Conservation (phyloP, 2,888 invertebrate genomes). For the Drosophila subsilvestris region DNA sequence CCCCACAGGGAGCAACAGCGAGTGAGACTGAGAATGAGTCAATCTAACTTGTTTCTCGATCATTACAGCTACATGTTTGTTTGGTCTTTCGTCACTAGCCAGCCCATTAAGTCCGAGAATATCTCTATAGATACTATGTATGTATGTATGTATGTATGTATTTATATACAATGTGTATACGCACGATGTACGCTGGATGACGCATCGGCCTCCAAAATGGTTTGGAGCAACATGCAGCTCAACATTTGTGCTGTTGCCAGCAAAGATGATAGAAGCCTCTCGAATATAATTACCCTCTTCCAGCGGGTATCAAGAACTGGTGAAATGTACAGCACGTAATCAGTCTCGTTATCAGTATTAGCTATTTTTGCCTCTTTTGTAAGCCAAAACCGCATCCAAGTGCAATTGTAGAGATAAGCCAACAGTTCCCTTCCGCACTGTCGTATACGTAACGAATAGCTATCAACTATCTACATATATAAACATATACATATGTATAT, state of each 20-base stretch:
- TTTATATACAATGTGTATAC: background rate
- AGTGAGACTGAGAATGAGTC: constrained; percentile 16
- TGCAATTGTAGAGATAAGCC: constrained; percentile 37
- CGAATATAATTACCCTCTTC: constrained; percentile 9
- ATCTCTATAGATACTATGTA: background rate
- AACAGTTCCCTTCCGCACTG: constrained; percentile 9
- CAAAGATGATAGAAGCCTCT: constrained; percentile 29
- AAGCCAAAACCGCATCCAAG: constrained; percentile 38
- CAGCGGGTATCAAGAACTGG: constrained; percentile 25
- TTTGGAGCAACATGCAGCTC: constrained; percentile 26
- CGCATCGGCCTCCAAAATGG: constrained; percentile 19
- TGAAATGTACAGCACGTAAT: constrained; percentile 42
- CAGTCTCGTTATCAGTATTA: constrained; percentile 49
- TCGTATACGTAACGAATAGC: constrained; percentile 31
- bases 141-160: background rate
- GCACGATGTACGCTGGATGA: constrained; percentile 8
- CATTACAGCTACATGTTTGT: constrained; percentile 26
- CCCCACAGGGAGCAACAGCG: constrained; percentile 2
- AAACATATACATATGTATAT: background rate
- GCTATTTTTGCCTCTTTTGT: constrained; percentile 20
- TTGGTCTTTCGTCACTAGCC: constrained; percentile 31
- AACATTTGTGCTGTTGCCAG: constrained; percentile 1
- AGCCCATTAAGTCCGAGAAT: background rate
- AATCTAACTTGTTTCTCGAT: constrained; percentile 36
- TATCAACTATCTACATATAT: constrained; percentile 16